Conservation (phyloP, 2,888 invertebrate genomes). For the Caenorhabditis sinica region DNA sequence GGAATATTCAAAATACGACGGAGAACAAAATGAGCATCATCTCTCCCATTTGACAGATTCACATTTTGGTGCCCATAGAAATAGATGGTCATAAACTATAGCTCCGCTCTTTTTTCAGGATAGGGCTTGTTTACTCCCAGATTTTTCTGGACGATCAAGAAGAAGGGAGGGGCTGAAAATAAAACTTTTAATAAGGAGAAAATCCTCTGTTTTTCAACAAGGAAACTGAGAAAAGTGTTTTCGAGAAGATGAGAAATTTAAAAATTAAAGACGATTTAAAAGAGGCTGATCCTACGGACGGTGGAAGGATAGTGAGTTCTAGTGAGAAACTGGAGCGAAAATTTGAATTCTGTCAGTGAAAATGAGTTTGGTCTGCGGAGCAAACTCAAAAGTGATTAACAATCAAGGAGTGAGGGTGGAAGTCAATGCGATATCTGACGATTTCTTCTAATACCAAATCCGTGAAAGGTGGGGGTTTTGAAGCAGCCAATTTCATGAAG, state of each 20-base stretch:
- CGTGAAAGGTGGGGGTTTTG: background rate
- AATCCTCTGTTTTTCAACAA: background rate
- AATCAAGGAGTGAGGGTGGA: background rate
- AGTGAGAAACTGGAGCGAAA: too few species aligned
- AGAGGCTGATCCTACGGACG: too few species aligned
- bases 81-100: constrained; percentile 38
- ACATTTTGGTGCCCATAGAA: constrained; percentile 31
- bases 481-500: too few species aligned
- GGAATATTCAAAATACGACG: constrained; percentile 21
- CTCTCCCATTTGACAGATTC: constrained; percentile 5
- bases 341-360: background rate
- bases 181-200: constrained; percentile 9
- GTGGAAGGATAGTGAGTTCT: too few species aligned
- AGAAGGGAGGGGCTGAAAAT: background rate
- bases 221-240: background rate
- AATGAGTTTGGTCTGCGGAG: background rate
- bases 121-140: constrained; percentile 8
- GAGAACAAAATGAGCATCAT: constrained; percentile 28
- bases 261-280: background rate
- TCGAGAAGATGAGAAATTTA: background rate
- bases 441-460: background rate
- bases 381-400: background rate
- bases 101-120: background rate
- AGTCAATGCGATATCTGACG: background rate
- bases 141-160: constrained; percentile 25